These are phyloP conservation scores for Tarsius wallacei DNA, from an alignment of 2,797 vertebrate species.

Conservation along the genomic window DNA sequence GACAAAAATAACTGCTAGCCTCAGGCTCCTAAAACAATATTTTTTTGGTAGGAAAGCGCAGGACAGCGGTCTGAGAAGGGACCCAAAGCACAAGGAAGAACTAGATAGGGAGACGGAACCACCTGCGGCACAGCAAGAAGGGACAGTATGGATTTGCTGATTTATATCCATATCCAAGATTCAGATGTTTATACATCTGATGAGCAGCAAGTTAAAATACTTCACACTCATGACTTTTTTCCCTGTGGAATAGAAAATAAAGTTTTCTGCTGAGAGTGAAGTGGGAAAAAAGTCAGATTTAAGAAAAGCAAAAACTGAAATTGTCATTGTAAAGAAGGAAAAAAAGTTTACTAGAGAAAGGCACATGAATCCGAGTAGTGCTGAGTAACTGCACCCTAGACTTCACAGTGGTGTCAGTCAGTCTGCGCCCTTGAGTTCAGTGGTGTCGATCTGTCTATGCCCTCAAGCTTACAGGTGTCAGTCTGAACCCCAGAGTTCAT, in stretches of 20 bases:
- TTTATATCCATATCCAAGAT: slow-evolving; percentile 4
- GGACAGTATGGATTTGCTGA: not conserved
- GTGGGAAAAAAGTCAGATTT: not conserved
- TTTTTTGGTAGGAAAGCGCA: not conserved
- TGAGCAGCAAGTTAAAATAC: slow-evolving; percentile 25
- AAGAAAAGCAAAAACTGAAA: slow-evolving; percentile 38
- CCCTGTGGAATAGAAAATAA: slow-evolving; percentile 47
- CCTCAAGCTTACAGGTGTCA: too few relatives aligned
- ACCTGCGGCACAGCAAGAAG: not conserved
- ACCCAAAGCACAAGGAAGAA: not conserved
- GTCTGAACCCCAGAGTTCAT: not conserved
- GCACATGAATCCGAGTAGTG: not conserved
- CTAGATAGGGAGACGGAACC: not conserved
- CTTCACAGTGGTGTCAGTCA: not conserved
- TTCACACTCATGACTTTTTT: not conserved
- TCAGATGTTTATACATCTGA: slow-evolving; percentile 16
- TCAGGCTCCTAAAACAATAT: not conserved
- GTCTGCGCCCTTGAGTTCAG: too few relatives aligned
- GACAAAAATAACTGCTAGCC: not conserved
- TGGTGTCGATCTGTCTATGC: not conserved
- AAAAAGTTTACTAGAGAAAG: not conserved
- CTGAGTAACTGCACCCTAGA: not conserved
- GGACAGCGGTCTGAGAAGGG: not conserved
- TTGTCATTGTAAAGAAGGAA: not conserved
- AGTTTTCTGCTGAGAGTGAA: not conserved